Evolutionary conservation across 2,113 vertebrate species (phyloP).

Genomic region (Rhea americana): DNA sequence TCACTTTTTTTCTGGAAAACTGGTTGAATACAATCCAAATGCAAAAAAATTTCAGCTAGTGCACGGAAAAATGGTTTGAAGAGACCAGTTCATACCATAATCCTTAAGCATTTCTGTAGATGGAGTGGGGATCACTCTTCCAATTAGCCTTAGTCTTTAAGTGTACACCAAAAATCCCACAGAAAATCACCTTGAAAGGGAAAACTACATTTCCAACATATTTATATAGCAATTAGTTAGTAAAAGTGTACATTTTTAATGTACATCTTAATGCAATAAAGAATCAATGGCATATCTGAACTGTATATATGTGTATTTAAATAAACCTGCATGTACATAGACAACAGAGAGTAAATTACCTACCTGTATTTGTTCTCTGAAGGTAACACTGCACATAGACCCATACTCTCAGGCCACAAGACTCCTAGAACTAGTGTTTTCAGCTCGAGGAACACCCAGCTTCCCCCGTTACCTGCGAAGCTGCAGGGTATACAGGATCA

Average conservation of each 20-base stretch:
- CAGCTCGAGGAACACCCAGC: not conserved
- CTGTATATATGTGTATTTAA: conserved; percentile 61
- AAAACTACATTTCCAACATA: conserved; percentile 41
- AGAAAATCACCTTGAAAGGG: conserved; percentile 40
- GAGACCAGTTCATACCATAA: conserved; percentile 13
- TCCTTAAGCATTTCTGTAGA: conserved; percentile 40
- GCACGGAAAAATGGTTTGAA: not conserved
- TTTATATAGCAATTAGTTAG: conserved; percentile 48
- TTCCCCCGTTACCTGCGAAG: not conserved
- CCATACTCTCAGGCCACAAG: not conserved
- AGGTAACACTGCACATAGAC: conserved; percentile 19
- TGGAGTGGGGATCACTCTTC: conserved; percentile 13
- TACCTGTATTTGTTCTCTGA: conserved; percentile 74
- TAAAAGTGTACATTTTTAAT: conserved; percentile 35
- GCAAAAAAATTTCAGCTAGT: conserved; percentile 20
- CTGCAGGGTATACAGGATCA: not conserved
- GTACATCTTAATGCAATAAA: conserved; percentile 53
- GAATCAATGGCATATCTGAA: conserved; percentile 59
- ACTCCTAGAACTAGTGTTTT: not conserved
- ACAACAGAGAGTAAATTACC: conserved; percentile 61
- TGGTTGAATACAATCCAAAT: conserved; percentile 1
- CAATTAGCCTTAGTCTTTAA: not conserved
- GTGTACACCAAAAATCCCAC: conserved; percentile 47
- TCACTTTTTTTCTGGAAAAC: conserved; percentile 48
- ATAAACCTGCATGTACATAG: conserved; percentile 66